These are phyloP conservation scores for Hyphantria cunea DNA, from an alignment of 1,140 invertebrate species.

Conservation along the genomic window DNA sequence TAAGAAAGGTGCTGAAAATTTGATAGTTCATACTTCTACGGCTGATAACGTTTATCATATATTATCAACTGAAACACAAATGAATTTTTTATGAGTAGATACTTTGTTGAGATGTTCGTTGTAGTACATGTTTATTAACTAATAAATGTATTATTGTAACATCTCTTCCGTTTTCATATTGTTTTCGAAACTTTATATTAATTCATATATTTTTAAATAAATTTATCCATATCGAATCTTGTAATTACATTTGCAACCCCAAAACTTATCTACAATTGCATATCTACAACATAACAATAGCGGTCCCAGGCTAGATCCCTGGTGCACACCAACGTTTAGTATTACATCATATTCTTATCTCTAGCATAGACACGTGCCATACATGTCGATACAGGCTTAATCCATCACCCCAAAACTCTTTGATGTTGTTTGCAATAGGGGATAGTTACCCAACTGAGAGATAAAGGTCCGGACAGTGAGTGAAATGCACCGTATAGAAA, in stretches of 20 bases:
- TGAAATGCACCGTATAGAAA: background rate
- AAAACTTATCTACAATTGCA: slow-evolving; percentile 15
- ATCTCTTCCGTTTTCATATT: too few species aligned
- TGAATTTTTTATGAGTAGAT: too few species aligned
- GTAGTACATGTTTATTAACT: too few species aligned
- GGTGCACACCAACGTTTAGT: slow-evolving; percentile 56
- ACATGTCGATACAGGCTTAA: slow-evolving; percentile 54
- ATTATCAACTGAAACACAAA: too few species aligned
- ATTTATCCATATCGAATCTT: background rate
- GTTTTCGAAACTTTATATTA: too few species aligned
- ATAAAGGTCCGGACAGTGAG: slow-evolving; percentile 13
- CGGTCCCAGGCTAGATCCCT: slow-evolving; percentile 23
- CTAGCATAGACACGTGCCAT: slow-evolving; percentile 48
- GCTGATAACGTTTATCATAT: too few species aligned
- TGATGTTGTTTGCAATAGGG: slow-evolving; percentile 56
- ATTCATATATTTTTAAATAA: too few species aligned
- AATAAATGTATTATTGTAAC: too few species aligned
- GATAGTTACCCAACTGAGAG: slow-evolving; percentile 10
- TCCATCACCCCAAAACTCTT: slow-evolving; percentile 71
- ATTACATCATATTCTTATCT: slow-evolving; percentile 59
- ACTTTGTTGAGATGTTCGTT: too few species aligned
- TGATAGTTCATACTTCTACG: too few species aligned
- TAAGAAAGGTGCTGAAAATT: too few species aligned
- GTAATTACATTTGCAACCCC: slow-evolving; percentile 18
- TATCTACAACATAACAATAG: slow-evolving; percentile 43